phyloP scores from a whole-genome alignment of 1,140 invertebrate genomes.

The Nephotettix cincticeps region DNA sequence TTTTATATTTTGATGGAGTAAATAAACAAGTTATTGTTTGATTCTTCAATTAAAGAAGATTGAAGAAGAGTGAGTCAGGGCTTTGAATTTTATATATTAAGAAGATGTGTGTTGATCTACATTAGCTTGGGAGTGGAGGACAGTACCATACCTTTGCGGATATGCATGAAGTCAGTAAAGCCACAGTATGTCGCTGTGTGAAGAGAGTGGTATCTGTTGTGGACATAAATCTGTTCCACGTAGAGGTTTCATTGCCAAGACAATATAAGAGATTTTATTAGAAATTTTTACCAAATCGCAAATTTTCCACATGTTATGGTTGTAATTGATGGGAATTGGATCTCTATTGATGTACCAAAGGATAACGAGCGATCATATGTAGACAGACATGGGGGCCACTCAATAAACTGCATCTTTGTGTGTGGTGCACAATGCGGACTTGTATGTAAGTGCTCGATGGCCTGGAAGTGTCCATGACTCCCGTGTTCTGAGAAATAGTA shows the following conservation, averaged over 20 bases:
- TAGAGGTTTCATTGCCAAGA: conserved; percentile 34
- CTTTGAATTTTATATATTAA: neutral
- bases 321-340: neutral
- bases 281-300: conserved; percentile 19
- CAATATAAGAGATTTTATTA: conserved; percentile 13
- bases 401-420: conserved; percentile 14
- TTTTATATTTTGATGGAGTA: no score
- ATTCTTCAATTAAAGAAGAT: no score
- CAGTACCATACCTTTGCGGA: conserved; percentile 36
- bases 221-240: conserved; percentile 29
- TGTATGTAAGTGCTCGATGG: conserved; percentile 24
- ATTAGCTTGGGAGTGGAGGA: conserved; percentile 38
- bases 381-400: conserved; percentile 7
- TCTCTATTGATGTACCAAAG: neutral
- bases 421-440: neutral
- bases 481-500: conserved; percentile 25
- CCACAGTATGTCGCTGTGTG: conserved; percentile 35
- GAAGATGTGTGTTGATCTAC: conserved; percentile 22
- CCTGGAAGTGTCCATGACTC: conserved; percentile 31
- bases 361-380: neutral
- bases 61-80: no score
- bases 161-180: conserved; percentile 36
- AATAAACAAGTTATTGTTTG: no score
- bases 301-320: neutral
- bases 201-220: conserved; percentile 29